Base-by-base conservation (phyloP, 2,888 invertebrate genomes). In the Ditula angustiorana region DNA sequence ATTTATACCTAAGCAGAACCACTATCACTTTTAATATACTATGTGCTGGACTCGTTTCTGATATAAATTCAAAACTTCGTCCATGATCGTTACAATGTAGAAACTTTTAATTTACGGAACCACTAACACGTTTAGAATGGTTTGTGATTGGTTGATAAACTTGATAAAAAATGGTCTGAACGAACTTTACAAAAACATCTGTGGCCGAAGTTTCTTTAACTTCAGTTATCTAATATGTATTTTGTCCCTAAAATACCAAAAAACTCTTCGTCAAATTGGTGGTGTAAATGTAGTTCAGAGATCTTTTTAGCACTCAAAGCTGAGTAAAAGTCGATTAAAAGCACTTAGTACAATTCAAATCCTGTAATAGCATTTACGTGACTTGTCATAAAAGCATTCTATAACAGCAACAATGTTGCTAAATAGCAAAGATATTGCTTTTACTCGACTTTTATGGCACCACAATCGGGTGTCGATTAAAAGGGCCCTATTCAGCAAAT, bases 271-370 rank as follows among this genome's bases (percentile, higher is more conserved):
- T 19, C 41, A 19, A 35, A 41, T 19, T 19, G 2, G 19, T 19
- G 19, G 19, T 41, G 8, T 41, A 41, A 41, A 41, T 16, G 16
- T 19, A 19, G 8, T 21, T 21, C 2, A 19, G 19, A 5, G 10
- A 2, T 21, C 8, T 16, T 44, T 44, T 2, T 7, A 44, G 19
- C n/a, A n/a, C 37, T 37, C 37, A 13, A 19, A 44, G 44, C 44
- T 44, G 19, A 44, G 44, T 44, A 35, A 44, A 44, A 44, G 44
- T 44, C 19, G 21, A 44, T 8, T 44, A 44, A 44, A 44, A 21
- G 44, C 21, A 44, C 2, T 16, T 19, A 13, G 13, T 37, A 13
- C 37, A 37, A 37, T 16, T 13, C 33, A 33, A 11, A 10, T 33
- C 33, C 33, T 35, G n/a, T 41, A 16, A 41, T 2, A 41, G 41